phyloP scores from a whole-genome alignment of 1,140 invertebrate species.

The Penaeus chinensis region DNA sequence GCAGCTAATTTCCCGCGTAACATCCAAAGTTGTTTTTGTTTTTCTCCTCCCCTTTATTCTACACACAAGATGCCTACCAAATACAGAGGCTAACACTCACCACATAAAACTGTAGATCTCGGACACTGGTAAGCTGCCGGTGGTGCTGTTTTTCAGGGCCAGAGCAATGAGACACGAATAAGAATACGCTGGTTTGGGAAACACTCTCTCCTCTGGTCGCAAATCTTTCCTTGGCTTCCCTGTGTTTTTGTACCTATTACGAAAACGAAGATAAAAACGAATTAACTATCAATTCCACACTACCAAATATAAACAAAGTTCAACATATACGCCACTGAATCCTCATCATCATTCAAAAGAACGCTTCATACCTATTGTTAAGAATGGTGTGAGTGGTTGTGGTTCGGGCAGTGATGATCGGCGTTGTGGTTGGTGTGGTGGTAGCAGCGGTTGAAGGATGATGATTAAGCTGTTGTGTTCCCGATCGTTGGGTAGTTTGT shows the following conservation, averaged over 20 bases:
- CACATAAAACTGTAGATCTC: slow-evolving; percentile 99
- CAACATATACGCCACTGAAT: not conserved
- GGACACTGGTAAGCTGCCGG: slow-evolving; percentile 93
- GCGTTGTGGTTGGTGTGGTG: slow-evolving; percentile 47
- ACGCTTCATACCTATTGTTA: slow-evolving; percentile 40
- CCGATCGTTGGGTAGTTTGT: slow-evolving; percentile 32
- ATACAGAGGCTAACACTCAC: slow-evolving; percentile 73
- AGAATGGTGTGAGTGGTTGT: slow-evolving; percentile 51
- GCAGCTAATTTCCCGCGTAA: no score
- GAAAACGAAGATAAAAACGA: not conserved
- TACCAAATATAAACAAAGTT: not conserved
- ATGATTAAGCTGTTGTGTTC: slow-evolving; percentile 26
- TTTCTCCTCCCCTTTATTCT: no score
- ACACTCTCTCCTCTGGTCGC: slow-evolving; percentile 77
- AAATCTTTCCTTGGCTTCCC: slow-evolving; percentile 61
- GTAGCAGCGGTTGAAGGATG: slow-evolving; percentile 32
- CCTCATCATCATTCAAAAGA: not conserved
- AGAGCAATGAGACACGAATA: slow-evolving; percentile 98
- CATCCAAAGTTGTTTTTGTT: no score
- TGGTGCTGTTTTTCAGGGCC: slow-evolving; percentile 95
- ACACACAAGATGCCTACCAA: not conserved
- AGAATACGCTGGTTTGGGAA: slow-evolving; percentile 96
- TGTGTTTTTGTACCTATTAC: slow-evolving; percentile 42
- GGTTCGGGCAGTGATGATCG: slow-evolving; percentile 54
- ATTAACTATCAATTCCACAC: not conserved